phyloP scores from a whole-genome alignment of 2,888 invertebrate genomes.

The Rhagophthalmus giganteus region DNA sequence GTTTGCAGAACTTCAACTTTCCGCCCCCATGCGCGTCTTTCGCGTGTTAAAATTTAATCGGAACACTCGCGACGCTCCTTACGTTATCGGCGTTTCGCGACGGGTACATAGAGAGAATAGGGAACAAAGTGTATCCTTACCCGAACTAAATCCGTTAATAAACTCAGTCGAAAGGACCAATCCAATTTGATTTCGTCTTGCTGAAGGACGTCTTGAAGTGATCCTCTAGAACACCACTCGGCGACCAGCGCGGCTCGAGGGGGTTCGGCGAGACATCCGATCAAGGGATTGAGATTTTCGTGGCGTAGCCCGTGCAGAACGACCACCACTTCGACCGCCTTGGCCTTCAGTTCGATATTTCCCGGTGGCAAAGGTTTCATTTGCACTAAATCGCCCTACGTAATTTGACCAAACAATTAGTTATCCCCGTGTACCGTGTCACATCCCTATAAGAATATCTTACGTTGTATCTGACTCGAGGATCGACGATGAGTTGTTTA shows the following conservation, averaged over 20 bases:
- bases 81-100: no score
- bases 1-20: no score
- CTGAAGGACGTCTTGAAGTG: slow-evolving; percentile 83
- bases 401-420: slow-evolving; percentile 11
- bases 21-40: no score
- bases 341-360: slow-evolving; percentile 74
- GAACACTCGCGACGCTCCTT: no score
- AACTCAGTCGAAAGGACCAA: slow-evolving; percentile 92
- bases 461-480: slow-evolving; percentile 82
- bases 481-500: slow-evolving; percentile 67
- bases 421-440: not conserved
- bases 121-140: no score
- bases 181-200: slow-evolving; percentile 91
- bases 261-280: slow-evolving; percentile 82
- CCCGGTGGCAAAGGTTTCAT: slow-evolving; percentile 73
- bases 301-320: slow-evolving; percentile 83
- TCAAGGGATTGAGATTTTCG: slow-evolving; percentile 87
- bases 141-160: slow-evolving; percentile 89
- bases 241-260: slow-evolving; percentile 79
- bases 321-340: slow-evolving; percentile 77
- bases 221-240: slow-evolving; percentile 87
- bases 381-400: slow-evolving; percentile 86
- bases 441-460: no score
- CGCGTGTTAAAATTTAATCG: no score
- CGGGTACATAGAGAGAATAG: no score